Evolutionary conservation across 2,113 vertebrate species (phyloP).

Genomic region (Lutjanus erythropterus): DNA sequence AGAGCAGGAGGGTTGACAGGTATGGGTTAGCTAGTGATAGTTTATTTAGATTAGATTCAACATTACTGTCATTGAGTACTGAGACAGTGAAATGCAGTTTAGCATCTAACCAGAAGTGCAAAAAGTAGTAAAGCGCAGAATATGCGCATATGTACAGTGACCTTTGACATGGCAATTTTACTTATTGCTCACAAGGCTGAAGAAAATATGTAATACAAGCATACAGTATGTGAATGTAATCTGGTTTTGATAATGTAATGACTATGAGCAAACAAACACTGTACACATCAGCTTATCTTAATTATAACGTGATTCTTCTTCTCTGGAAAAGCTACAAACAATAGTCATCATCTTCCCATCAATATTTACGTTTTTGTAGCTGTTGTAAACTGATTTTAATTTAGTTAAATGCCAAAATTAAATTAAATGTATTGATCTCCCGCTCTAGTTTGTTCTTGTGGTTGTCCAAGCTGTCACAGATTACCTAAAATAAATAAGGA

Average conservation of each 20-base stretch:
- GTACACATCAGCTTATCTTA: background rate
- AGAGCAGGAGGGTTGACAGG: too few species aligned
- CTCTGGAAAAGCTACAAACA: background rate
- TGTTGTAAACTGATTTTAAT: background rate
- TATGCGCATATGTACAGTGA: too few species aligned
- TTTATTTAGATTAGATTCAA: too few species aligned
- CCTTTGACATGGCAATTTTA: too few species aligned
- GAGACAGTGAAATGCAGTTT: too few species aligned
- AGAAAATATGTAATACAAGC: too few species aligned
- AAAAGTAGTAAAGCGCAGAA: too few species aligned
- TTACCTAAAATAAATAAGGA: conserved; percentile 26
- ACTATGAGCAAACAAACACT: background rate
- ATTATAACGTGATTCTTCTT: background rate
- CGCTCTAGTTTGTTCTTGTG: background rate
- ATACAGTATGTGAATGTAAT: too few species aligned
- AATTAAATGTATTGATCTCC: background rate
- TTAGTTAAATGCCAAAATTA: background rate
- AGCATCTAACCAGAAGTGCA: too few species aligned
- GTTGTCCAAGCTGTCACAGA: background rate
- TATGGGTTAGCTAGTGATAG: too few species aligned
- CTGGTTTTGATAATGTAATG: background rate
- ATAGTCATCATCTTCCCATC: background rate
- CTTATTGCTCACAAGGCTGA: background rate
- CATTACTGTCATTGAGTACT: too few species aligned
- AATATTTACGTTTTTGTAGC: background rate